phyloP scores from a whole-genome alignment of 2,888 invertebrate genomes.

The Ceramica pisi region DNA sequence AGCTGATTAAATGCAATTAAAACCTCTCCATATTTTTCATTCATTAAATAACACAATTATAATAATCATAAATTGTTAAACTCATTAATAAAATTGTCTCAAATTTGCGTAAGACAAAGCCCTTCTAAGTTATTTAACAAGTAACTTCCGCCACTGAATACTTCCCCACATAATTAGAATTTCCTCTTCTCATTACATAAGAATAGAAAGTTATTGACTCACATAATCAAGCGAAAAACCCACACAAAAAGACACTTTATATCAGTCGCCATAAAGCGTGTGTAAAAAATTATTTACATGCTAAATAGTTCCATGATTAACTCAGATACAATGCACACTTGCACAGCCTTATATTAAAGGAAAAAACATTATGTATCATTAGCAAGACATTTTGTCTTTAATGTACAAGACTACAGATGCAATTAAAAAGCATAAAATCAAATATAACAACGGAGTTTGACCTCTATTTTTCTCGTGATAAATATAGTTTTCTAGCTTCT shows the following conservation, averaged over 20 bases:
- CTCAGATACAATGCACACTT: too few relatives aligned
- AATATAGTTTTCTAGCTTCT: too few relatives aligned
- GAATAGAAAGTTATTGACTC: constrained; percentile 60
- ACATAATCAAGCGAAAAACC: constrained; percentile 24
- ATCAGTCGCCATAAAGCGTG: constrained; percentile 9
- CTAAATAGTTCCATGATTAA: neutral
- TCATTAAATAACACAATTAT: constrained; percentile 7
- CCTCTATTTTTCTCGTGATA: too few relatives aligned
- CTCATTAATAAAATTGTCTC: constrained; percentile 8
- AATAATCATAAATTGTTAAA: constrained; percentile 15
- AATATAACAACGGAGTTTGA: too few relatives aligned
- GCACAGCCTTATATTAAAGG: too few relatives aligned
- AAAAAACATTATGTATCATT: too few relatives aligned
- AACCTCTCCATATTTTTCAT: neutral
- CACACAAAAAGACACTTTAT: constrained; percentile 19
- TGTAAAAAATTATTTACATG: neutral
- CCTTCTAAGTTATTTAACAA: constrained; percentile 38
- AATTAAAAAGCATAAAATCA: too few relatives aligned
- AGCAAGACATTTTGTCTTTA: too few relatives aligned
- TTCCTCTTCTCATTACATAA: constrained; percentile 61
- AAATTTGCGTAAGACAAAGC: constrained; percentile 13
- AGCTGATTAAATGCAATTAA: constrained; percentile 19
- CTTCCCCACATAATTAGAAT: constrained; percentile 41
- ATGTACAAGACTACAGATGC: too few relatives aligned
- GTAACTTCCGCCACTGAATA: constrained; percentile 49